A percentile compares a stretch with the other conserved stretches of the same genome.
phyloP scores from a whole-genome alignment of 1,140 invertebrate species.

The Drosophila simulans region DNA sequence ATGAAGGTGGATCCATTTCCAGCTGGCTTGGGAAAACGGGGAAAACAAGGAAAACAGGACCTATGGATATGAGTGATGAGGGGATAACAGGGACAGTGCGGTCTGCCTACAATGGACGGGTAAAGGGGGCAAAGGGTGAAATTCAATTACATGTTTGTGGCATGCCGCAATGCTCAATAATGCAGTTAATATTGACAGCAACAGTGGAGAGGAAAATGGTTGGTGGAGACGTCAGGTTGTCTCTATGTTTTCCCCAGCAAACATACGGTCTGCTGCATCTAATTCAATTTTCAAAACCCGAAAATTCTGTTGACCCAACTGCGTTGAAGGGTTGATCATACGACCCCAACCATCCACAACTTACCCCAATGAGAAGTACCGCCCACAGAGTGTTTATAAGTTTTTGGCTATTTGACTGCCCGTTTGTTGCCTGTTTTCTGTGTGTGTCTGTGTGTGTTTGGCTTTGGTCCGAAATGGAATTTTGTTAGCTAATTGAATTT shows the following conservation, averaged over 20 bases:
- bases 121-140: constrained; percentile 61
- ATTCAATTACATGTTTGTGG: constrained; percentile 83
- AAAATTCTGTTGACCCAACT: constrained; percentile 81
- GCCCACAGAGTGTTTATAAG: constrained; percentile 73
- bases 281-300: constrained; percentile 81
- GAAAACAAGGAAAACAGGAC: constrained; percentile 53
- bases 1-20: constrained; percentile 57
- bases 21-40: constrained; percentile 27
- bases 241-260: constrained; percentile 18
- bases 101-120: constrained; percentile 40
- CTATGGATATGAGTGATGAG: constrained; percentile 48
- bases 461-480: constrained; percentile 75
- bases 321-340: constrained; percentile 65
- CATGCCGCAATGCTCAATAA: constrained; percentile 81
- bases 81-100: constrained; percentile 30
- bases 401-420: constrained; percentile 66
- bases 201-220: background rate
- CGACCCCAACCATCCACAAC: background rate
- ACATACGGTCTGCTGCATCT: constrained; percentile 79
- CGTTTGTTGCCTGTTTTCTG: constrained; percentile 19
- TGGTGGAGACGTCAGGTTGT: constrained; percentile 28
- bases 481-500: constrained; percentile 83
- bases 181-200: constrained; percentile 80
- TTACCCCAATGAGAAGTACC: background rate
- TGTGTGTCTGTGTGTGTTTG: constrained; percentile 2